Conservation (phyloP, 2,888 invertebrate genomes). For the Acanthopleura granulata region DNA sequence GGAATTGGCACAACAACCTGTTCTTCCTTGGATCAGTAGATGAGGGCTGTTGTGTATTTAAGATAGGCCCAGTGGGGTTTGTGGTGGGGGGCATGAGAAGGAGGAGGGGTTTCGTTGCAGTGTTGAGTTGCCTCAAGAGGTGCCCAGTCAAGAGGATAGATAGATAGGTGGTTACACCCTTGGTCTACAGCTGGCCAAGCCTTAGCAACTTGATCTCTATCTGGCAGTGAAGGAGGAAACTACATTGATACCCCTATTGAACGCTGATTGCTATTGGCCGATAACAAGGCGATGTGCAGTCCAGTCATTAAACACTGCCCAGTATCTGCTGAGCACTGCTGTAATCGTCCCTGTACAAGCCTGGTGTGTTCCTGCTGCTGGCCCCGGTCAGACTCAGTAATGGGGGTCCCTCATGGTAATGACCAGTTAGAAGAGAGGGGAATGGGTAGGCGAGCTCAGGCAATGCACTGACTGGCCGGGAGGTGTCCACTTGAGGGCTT, state of each 20-base stretch:
- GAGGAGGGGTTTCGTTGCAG: too few relatives aligned
- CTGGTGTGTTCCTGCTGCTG: not conserved
- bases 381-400: not conserved
- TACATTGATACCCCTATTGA: not conserved
- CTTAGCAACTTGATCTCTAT: constrained; percentile 8
- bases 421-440: constrained; percentile 5
- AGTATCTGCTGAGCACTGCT: not conserved
- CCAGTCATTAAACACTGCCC: constrained; percentile 2
- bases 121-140: too few relatives aligned
- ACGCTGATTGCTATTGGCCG: constrained; percentile 13
- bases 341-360: not conserved
- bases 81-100: too few relatives aligned
- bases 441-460: not conserved
- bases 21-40: too few relatives aligned
- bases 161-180: too few relatives aligned
- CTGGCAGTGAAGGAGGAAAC: constrained; percentile 13
- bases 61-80: too few relatives aligned
- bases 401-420: not conserved
- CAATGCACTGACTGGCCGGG: not conserved
- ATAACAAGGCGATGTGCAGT: not conserved
- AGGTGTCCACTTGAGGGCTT: not conserved
- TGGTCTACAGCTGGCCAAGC: too few relatives aligned
- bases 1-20: too few relatives aligned
- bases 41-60: too few relatives aligned
- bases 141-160: too few relatives aligned